Evolutionary conservation across 2,888 invertebrate genomes (phyloP).

Genomic region (Alentia gelatinosa): DNA sequence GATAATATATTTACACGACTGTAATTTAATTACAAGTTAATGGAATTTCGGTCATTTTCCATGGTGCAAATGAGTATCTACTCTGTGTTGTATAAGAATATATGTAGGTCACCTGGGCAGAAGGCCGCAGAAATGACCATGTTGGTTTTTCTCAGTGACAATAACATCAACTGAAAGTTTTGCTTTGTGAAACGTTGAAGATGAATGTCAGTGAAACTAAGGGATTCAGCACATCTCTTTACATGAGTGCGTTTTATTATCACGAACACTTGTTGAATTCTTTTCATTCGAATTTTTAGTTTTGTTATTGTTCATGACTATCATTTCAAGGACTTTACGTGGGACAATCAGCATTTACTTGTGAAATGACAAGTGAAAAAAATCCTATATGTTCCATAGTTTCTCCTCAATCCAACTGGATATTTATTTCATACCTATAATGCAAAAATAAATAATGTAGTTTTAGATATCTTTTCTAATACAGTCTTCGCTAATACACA

Average conservation of each 20-base stretch:
- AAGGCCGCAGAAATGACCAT: not conserved
- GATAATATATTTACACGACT: not conserved
- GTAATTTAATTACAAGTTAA: conserved; percentile 31
- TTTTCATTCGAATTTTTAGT: conserved; percentile 8
- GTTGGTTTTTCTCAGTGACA: not conserved
- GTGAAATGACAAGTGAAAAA: too few species aligned
- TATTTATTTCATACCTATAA: not conserved
- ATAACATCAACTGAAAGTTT: not conserved
- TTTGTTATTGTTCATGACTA: not conserved
- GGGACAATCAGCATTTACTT: too few species aligned
- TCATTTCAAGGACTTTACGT: not conserved
- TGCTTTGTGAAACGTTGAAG: conserved; percentile 10
- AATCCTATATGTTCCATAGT: too few species aligned
- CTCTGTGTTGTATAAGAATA: not conserved
- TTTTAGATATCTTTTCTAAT: not conserved
- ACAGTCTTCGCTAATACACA: not conserved
- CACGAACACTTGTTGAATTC: not conserved
- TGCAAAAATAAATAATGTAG: conserved; percentile 29
- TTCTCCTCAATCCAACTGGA: too few species aligned
- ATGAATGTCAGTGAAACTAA: not conserved
- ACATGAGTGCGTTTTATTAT: not conserved
- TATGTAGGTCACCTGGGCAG: not conserved
- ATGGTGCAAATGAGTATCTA: conserved; percentile 12
- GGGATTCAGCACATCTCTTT: not conserved
- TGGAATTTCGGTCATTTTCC: conserved; percentile 21